These are phyloP conservation scores for Anthopleura sola DNA, from an alignment of 64 coral and sea anemone genomes.

Conservation along the genomic window DNA sequence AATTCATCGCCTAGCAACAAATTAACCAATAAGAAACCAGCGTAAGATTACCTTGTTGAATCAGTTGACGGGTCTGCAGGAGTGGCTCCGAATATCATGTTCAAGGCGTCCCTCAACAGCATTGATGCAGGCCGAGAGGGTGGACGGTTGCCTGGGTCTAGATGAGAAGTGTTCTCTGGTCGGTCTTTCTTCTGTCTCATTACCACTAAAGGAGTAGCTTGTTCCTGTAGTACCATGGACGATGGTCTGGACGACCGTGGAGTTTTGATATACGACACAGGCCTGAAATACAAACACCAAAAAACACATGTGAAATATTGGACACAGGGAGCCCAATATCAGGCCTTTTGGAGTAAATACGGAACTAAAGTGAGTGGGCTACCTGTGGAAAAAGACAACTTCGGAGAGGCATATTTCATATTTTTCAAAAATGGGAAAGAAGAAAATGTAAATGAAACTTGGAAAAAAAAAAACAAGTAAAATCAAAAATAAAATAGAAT, in stretches of 20 bases:
- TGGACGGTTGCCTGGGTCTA: not conserved
- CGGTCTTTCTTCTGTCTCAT: conserved; percentile 20
- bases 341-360: no score
- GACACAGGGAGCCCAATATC: no score
- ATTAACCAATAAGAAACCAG: not conserved
- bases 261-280: conserved; percentile 15
- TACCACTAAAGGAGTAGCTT: conserved; percentile 4
- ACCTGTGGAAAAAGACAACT: no score
- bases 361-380: no score
- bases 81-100: conserved; percentile 26
- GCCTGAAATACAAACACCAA: not conserved
- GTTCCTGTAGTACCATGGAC: not conserved
- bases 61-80: not conserved
- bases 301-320: not conserved
- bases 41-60: not conserved
- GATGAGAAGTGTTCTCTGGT: not conserved
- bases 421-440: no score
- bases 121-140: conserved; percentile 16
- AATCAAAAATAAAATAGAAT: no score
- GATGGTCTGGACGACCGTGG: conserved; percentile 5
- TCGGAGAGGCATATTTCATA: no score
- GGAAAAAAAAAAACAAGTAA: no score
- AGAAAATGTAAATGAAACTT: no score
- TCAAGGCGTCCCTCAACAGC: conserved; percentile 27
- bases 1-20: not conserved